A percentile compares a stretch with the other conserved stretches of the same genome.
phyloP scores from a whole-genome alignment of 1,140 invertebrate species.

The Gerris buenoi region DNA sequence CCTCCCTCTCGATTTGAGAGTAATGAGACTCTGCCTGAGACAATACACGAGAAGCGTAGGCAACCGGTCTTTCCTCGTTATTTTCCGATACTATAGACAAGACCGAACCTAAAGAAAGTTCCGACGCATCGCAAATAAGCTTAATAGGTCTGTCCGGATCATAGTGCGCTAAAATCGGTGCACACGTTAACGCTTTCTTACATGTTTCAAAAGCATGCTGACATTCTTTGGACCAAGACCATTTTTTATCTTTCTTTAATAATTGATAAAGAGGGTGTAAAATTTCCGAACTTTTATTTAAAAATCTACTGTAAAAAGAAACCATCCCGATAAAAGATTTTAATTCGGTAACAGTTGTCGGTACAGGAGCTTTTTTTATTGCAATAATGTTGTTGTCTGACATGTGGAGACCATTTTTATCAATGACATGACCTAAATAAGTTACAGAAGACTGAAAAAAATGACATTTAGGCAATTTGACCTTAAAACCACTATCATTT shows the following conservation, averaged over 20 bases:
- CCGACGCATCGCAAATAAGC: not conserved
- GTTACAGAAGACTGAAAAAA: not conserved
- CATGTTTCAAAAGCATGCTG: not conserved
- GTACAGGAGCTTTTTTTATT: conserved; percentile 3
- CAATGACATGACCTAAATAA: conserved; percentile 6
- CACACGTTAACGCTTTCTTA: not conserved
- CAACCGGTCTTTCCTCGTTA: conserved; percentile 29
- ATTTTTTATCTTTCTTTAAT: not conserved
- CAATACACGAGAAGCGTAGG: conserved; percentile 32
- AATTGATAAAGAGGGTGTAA: not conserved
- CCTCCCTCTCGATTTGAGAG: conserved; percentile 37
- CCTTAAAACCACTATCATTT: not conserved
- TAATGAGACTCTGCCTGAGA: conserved; percentile 32
- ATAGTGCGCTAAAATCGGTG: not conserved
- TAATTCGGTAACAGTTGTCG: not conserved
- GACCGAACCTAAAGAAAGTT: conserved; percentile 11
- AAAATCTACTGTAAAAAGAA: conserved; percentile 7
- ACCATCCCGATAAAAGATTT: conserved; percentile 4
- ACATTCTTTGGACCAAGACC: not conserved
- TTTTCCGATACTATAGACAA: conserved; percentile 14
- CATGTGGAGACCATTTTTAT: not conserved
- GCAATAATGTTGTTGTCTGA: not conserved
- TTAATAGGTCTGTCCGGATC: not conserved
- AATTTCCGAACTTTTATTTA: not conserved
- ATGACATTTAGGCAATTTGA: not conserved